Conservation (phyloP, 2,113 vertebrate genomes). For the Sylvilagus bachmani region DNA sequence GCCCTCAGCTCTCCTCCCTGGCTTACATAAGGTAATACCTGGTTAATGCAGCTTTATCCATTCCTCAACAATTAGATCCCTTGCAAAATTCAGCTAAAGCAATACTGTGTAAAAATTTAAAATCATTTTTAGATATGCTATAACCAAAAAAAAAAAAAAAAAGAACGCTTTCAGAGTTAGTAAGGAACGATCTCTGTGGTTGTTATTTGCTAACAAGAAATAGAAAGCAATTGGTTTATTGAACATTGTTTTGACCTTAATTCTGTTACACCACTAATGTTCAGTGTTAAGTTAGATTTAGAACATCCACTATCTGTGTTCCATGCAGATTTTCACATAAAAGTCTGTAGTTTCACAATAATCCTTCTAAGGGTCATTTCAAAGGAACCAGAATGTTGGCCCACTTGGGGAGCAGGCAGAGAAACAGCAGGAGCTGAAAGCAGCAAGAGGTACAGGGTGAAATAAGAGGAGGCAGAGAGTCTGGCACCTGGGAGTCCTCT, state of each 20-base stretch:
- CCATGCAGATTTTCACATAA: not conserved
- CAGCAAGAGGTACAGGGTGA: not conserved
- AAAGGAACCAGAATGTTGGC: constrained; percentile 45
- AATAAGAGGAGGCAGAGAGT: not conserved
- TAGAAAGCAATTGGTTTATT: not conserved
- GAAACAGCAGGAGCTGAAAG: not conserved
- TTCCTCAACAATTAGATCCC: not conserved
- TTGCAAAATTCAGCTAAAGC: constrained; percentile 41
- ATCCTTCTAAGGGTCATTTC: constrained; percentile 39
- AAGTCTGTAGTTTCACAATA: constrained; percentile 8
- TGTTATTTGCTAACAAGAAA: constrained; percentile 52
- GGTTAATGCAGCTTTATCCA: not conserved
- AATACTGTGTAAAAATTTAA: constrained; percentile 15
- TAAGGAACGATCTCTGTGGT: not conserved
- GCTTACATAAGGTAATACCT: constrained; percentile 40
- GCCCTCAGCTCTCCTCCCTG: not conserved
- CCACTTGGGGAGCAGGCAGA: not conserved
- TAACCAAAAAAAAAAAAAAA: not conserved
- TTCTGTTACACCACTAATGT: not conserved
- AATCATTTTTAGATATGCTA: not conserved
- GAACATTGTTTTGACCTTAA: constrained; percentile 30
- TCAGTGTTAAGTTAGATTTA: not conserved
- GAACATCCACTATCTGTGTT: not conserved
- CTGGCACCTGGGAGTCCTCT: not conserved
- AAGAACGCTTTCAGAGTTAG: not conserved